Evolutionary conservation across 2,888 invertebrate genomes (phyloP).

Genomic region (Kryphioiulus occultus): DNA sequence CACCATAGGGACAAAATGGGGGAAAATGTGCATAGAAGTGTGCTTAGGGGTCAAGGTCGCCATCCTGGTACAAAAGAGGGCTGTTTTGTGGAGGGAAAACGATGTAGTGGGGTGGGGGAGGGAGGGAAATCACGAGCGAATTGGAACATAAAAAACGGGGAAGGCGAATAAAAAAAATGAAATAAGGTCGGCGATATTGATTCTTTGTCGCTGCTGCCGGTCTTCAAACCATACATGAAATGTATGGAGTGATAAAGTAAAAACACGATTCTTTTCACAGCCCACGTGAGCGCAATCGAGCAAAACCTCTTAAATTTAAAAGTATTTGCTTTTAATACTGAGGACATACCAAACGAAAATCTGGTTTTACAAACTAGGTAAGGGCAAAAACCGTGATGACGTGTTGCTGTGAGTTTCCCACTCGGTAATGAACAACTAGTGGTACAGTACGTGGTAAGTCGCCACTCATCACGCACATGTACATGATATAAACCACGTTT

Average conservation of each 20-base stretch:
- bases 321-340: too few relatives aligned
- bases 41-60: conserved; percentile 20
- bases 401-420: too few relatives aligned
- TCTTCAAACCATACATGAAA: not conserved
- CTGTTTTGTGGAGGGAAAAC: conserved; percentile 4
- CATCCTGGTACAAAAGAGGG: conserved; percentile 2
- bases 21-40: not conserved
- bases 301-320: too few relatives aligned
- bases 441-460: too few relatives aligned
- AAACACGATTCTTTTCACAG: not conserved
- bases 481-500: too few relatives aligned
- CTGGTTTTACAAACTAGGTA: too few relatives aligned
- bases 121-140: not conserved
- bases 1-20: not conserved
- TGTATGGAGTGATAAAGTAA: not conserved
- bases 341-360: too few relatives aligned
- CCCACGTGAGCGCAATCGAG: not conserved
- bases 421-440: too few relatives aligned
- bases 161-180: conserved; percentile 15
- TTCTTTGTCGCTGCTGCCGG: conserved; percentile 1
- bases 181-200: not conserved
- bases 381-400: too few relatives aligned
- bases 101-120: not conserved
- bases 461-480: too few relatives aligned
- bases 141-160: conserved; percentile 3